Conservation (phyloP, 2,113 vertebrate species). For the Lynx canadensis region DNA sequence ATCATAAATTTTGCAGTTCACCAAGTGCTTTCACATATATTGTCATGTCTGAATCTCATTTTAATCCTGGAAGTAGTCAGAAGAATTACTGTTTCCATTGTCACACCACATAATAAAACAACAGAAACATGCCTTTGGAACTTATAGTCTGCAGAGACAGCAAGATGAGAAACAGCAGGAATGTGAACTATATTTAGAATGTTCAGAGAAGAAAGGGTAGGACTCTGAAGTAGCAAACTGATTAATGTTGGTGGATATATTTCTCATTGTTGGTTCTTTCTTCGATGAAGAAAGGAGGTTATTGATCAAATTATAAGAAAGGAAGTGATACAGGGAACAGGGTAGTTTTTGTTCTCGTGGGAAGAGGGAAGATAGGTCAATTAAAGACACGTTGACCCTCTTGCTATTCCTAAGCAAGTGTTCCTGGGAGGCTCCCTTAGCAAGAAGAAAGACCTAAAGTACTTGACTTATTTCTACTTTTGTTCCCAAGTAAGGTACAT, state of each 20-base stretch:
- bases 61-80: not conserved
- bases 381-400: not conserved
- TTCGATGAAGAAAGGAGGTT: constrained; percentile 29
- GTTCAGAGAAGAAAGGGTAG: not conserved
- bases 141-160: not conserved
- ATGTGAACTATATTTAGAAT: constrained; percentile 51
- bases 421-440: not conserved
- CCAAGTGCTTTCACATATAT: not conserved
- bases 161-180: constrained; percentile 48
- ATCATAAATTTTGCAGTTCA: not conserved
- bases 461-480: not conserved
- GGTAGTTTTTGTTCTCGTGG: not conserved
- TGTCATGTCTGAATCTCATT: not conserved
- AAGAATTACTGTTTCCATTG: not conserved
- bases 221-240: not conserved
- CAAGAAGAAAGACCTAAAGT: not conserved
- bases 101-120: not conserved
- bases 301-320: not conserved
- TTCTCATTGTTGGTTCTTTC: not conserved
- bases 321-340: not conserved
- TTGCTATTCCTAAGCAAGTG: not conserved
- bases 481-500: not conserved
- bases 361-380: not conserved
- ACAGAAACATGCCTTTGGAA: constrained; percentile 19
- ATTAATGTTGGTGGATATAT: not conserved